Percentiles rank a stretch among this genome's conserved stretches.
Evolutionary conservation across 1,140 invertebrate species (phyloP).

Genomic region (Meteorus sp.): DNA sequence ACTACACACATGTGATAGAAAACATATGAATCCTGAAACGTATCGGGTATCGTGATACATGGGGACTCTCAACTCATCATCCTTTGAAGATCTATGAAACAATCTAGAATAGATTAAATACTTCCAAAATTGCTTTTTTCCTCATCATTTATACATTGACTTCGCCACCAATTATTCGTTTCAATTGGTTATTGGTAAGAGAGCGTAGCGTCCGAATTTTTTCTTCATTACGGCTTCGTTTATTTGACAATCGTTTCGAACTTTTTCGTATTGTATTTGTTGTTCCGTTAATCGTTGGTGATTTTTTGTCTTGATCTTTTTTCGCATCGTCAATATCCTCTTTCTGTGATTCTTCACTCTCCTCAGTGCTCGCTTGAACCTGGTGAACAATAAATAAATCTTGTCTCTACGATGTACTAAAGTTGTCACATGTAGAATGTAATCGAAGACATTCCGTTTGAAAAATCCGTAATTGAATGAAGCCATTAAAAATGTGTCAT

Average conservation of each 20-base stretch:
- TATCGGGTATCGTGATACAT: background rate
- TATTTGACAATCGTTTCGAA: conserved; percentile 3
- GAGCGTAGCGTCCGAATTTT: conserved; percentile 20
- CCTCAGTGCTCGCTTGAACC: conserved; percentile 41
- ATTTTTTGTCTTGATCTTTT: conserved; percentile 19
- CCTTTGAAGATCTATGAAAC: background rate
- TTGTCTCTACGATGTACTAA: conserved; percentile 22
- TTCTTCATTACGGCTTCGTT: conserved; percentile 18
- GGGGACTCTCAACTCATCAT: background rate
- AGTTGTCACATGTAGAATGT: conserved; percentile 33
- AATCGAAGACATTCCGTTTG: background rate
- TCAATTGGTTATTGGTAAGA: conserved; percentile 42
- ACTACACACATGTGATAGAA: too few species aligned
- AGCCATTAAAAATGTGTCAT: conserved; percentile 1
- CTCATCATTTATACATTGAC: background rate
- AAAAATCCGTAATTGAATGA: conserved; percentile 6
- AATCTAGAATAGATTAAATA: background rate
- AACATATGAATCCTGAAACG: too few species aligned
- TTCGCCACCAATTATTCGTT: conserved; percentile 38
- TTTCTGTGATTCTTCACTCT: conserved; percentile 40
- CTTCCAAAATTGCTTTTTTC: background rate
- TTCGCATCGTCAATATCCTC: conserved; percentile 41
- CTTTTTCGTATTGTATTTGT: conserved; percentile 14
- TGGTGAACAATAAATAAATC: background rate
- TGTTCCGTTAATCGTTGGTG: conserved; percentile 27